A percentile compares a stretch with the other conserved stretches of the same genome.
Conservation (phyloP, 2,888 invertebrate species). For the Leptura quadrifasciata region DNA sequence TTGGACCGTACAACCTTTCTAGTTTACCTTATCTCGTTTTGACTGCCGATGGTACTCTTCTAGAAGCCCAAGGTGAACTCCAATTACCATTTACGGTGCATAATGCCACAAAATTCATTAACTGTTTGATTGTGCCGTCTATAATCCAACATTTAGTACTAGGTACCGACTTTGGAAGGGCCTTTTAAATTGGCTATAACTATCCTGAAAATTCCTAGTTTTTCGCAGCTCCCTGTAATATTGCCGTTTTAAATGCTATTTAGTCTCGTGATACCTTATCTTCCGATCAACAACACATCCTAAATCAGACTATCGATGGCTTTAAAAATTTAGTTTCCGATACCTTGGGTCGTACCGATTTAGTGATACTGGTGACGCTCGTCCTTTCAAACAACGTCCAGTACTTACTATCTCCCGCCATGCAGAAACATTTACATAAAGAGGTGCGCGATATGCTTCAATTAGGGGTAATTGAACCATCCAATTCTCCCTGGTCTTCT, state of each 20-base stretch:
- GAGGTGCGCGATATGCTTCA: conserved; percentile 40
- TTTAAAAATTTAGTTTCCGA: conserved; percentile 18
- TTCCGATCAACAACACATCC: neutral
- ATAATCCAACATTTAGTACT: conserved; percentile 5
- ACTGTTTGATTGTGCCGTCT: conserved; percentile 14
- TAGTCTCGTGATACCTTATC: neutral
- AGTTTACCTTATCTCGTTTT: neutral
- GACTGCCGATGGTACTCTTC: conserved; percentile 8
- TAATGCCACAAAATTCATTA: neutral
- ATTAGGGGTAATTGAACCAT: conserved; percentile 56
- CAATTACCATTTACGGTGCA: conserved; percentile 8
- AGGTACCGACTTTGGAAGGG: conserved; percentile 6
- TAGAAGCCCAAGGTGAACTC: neutral
- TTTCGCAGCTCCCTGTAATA: neutral
- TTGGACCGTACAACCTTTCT: neutral
- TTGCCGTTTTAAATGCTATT: neutral
- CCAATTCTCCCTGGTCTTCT: conserved; percentile 57
- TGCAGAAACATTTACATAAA: conserved; percentile 37
- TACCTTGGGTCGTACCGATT: neutral
- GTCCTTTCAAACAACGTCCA: conserved; percentile 45
- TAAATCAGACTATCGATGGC: neutral
- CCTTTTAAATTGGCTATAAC: conserved; percentile 20
- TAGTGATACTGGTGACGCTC: conserved; percentile 15
- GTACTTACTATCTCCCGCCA: conserved; percentile 39
- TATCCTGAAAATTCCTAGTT: neutral